Conservation (phyloP, 2,888 invertebrate species). For the Caenorhabditis uteleia region DNA sequence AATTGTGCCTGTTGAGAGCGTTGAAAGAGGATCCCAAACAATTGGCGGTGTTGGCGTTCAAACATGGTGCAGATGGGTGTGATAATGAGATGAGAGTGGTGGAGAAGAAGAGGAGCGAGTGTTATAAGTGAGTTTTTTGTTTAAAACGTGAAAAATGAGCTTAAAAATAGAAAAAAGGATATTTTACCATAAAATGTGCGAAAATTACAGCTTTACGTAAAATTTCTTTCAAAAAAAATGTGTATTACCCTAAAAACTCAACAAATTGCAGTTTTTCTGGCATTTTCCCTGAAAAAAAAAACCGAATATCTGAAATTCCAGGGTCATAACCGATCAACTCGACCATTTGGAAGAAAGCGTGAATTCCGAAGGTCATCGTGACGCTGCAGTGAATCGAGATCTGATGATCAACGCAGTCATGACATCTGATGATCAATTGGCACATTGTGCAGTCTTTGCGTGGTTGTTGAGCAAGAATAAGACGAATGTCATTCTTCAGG, state of each 20-base stretch:
- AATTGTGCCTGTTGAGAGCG: slow-evolving; percentile 85
- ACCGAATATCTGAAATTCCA: slow-evolving; percentile 7
- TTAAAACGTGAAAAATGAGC: not conserved
- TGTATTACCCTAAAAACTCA: too few species aligned
- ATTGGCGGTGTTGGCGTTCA: slow-evolving; percentile 84
- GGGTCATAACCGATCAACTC: slow-evolving; percentile 38
- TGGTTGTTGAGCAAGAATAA: slow-evolving; percentile 60
- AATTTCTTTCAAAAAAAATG: too few species aligned
- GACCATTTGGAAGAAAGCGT: slow-evolving; percentile 26
- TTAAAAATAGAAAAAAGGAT: not conserved
- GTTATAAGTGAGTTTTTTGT: slow-evolving; percentile 26
- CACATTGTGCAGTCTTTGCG: slow-evolving; percentile 85
- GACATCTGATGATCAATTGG: slow-evolving; percentile 80
- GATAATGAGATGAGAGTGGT: slow-evolving; percentile 39
- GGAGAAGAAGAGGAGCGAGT: slow-evolving; percentile 24
- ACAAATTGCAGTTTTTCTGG: too few species aligned
- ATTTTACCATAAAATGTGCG: not conserved
- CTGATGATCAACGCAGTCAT: slow-evolving; percentile 72
- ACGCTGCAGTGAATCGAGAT: slow-evolving; percentile 72
- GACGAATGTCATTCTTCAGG: slow-evolving; percentile 52
- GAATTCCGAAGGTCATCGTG: slow-evolving; percentile 12
- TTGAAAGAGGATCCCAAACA: slow-evolving; percentile 86
- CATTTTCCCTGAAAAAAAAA: too few species aligned
- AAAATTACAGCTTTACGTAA: too few species aligned
- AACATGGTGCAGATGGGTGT: slow-evolving; percentile 27